These are phyloP conservation scores for Ciconia nigra DNA, from an alignment of 2,797 vertebrate genomes.

Conservation along the genomic window DNA sequence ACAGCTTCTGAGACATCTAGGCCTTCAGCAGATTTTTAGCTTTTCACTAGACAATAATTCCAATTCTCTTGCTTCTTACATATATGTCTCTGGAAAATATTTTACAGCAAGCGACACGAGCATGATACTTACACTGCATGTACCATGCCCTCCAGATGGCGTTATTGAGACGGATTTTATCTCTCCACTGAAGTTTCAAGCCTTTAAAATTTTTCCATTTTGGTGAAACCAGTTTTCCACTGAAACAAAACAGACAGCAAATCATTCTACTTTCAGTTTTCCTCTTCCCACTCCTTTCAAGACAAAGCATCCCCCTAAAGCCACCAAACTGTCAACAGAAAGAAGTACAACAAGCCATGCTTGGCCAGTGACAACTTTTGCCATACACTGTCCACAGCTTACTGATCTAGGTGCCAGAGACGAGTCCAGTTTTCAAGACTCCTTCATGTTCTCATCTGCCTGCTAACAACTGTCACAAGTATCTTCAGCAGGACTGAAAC, in stretches of 20 bases:
- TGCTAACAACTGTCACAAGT: background rate
- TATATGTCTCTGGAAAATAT: rapidly evolving
- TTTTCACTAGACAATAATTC: background rate
- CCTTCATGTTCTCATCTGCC: background rate
- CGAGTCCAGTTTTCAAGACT: background rate
- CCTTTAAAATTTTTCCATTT: conserved; percentile 99
- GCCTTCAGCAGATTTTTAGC: background rate
- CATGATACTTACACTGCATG: conserved; percentile 90
- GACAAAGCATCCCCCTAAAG: background rate
- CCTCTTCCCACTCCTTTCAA: background rate
- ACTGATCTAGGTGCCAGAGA: background rate
- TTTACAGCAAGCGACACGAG: background rate
- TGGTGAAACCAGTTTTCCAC: conserved; percentile 94
- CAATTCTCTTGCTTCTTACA: background rate
- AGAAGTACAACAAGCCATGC: rapidly evolving
- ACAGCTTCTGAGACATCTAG: background rate
- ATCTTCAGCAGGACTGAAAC: background rate
- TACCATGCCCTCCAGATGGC: conserved; percentile 99
- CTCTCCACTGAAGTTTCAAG: conserved; percentile 95
- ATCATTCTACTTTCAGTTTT: background rate
- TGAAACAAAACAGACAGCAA: conserved; percentile 70
- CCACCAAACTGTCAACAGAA: background rate
- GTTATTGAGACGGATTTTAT: conserved; percentile 99
- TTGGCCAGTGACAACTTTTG: background rate
- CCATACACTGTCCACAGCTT: rapidly evolving